Base-by-base conservation (phyloP, 2,113 vertebrate genomes). In the Phrynosoma platyrhinos region DNA sequence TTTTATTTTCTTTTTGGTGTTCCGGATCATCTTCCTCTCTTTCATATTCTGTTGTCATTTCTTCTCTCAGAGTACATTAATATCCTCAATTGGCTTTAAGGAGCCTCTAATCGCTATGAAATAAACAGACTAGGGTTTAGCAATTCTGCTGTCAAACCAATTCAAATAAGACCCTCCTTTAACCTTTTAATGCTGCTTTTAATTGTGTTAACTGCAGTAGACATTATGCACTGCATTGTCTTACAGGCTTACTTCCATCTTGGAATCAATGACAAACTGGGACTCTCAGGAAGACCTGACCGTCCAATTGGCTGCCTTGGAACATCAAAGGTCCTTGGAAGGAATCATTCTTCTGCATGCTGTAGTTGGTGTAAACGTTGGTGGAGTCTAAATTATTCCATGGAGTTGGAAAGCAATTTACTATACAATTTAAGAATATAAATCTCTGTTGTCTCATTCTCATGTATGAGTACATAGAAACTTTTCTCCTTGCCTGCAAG, bases 241-340 rank as follows among this genome's bases (percentile, higher is more conserved):
- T 95, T 95, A 62, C 96, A 99, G 99, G 99, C 99, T 13, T 99
- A 99, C 92, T 98, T 98, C 87, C 98, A 98, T 85, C 94, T 99
- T 88, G 99, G 98, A 14, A 88, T 98, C 94, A 99, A 99, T 94
- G 97, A 98, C 84, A 99, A 99, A 91, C n/a, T 99, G 91, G 98
- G 98, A 85, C 96, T 99, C 93, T 98, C 97, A 71, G 99, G 99
- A 94, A 98, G 99, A 93, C 99, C 99, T 0, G 98, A 99, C 20
- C 97, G 99, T 82, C 99, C 99, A 5, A 97, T 99, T 88, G 99
- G 99, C 93, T 99, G 98, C 94, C 98, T 99, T 1, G 99, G 99
- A 80, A 99, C 98, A 78, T 99, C 98, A 95, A 99, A 99, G 98
- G 99, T 99, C 82, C 85, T 88, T 68, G 9, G 36, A 81, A 83